Base-by-base conservation (phyloP, 1,140 invertebrate genomes). In the Drosophila ercepeae region DNA sequence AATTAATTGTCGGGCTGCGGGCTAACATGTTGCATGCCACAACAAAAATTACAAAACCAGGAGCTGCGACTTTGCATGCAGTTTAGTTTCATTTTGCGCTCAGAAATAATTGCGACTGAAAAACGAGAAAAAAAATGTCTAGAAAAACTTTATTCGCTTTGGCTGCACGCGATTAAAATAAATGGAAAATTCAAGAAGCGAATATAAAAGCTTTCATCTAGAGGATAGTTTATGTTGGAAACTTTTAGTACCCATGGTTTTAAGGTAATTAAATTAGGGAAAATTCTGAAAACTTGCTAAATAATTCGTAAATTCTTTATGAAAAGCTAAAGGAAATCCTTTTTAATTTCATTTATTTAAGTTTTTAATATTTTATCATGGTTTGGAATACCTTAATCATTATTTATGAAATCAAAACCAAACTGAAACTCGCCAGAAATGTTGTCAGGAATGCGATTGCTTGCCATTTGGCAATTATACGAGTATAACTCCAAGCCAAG, bases 21-120 rank as follows among this genome's bases (percentile, higher is more conserved):
- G 79, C 67, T 58, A 86, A 81, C 82, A 64, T 88, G 82, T 84
- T 84, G 81, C 81, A 84, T 86, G 76, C 68, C 45, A 53, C 78
- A 46, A 27, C 23, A 61, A 23, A 19, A 23, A 59, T 44, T 48
- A 64, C 27, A 59, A 60, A 36, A 14, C 39, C 9, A 14, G 44
- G 55, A 36, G 44, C 57, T 23, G 8, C 13, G 55, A 64, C 57
- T 78, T 84, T 72, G 51, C 81, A 58, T 86, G 71, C 71, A 81
- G 46, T 63, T 86, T 84, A 73, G 65, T 69, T 61, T 58, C 65
- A 64, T 86, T 79, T 75, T 71, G 60, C 42, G 58, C 65, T 21
- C 49, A 73, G 42, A 84, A 84, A 75, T 78, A 84, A 84, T 84
- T 84, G 79, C 60, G 49, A 61, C 39, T 39, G 70, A 75, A 63